Evolutionary conservation across 2,888 invertebrate genomes (phyloP), one percentile per base, ranked within the genome.

Genomic region (Ecliptopera silaceata): DNA sequence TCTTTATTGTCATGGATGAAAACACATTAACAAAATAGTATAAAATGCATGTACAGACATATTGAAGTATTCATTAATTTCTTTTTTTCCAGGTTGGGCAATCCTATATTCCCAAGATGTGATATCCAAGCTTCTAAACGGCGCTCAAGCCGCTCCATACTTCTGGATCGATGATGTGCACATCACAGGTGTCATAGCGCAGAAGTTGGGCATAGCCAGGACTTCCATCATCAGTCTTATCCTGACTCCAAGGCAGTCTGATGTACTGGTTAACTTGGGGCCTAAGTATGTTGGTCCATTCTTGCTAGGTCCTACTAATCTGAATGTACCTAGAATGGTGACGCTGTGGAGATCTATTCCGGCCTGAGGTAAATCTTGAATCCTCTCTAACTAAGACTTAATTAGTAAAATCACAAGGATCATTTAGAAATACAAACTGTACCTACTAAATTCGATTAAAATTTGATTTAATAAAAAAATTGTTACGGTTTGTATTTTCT

Each of bases 111-210:
- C 95, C 0, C 88, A 92, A 38, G 94, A 95, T 74, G 92, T 93
- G 34, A 92, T 92, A 12, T 88, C 87, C 55, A 83, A 88, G 22
- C 80, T 95, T 11, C 93, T 94, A 46, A 85, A 84, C 51, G 92
- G 92, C 43, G 94, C 95, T 1, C 93, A 94, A 69, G 84, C 80
- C 5, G 82, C 91, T 2, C 93, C 93, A 1, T 96, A 95, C 75
- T 96, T 96, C 85, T 96, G 96, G 96, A 95, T 96, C 46, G 96
- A 97, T 75, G 96, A 96, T 79, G 95, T 95, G 31, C 95, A 95
- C 70, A 91, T 96, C 32, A 96, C 96, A 0, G 96, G 96, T 18
- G 87, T 93, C 0, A 74, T 94, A 52, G 93, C 93, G 0, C 82
- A 91, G 64, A 90, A 91, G 70, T 83, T 92, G 6, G 92, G 93